Base-by-base conservation (phyloP, 2,797 vertebrate genomes). In the Pseudochaenichthys georgianus region DNA sequence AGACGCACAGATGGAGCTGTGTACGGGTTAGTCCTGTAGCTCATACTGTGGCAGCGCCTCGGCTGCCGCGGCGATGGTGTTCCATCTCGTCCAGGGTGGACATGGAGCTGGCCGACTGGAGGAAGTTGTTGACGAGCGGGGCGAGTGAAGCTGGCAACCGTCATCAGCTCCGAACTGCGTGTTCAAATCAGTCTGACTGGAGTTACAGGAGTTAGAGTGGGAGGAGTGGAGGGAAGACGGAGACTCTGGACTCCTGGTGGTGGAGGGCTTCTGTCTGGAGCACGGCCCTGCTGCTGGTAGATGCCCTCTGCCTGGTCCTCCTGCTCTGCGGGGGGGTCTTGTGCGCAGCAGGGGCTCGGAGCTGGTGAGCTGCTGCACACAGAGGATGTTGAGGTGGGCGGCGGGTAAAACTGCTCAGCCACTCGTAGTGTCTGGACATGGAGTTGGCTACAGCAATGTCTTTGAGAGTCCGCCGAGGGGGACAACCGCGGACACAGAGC, bases 351-450 rank as follows among this genome's bases (percentile, higher is more conserved):
- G 65, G 1, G 93, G 92, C 75, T 95, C 94, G 0, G 93, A 94
- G 62, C 84, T 88, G 64, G 92, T 60, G 58, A 94, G 69, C 77
- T 92, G 94, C 83, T 95, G 95, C 73, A 96, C 59, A 3, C 94
- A 93, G 52, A 94, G 88, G 76, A 94, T 92, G 87, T 94, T 94
- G 68, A 95, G 87, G 54, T 96, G 95, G 3, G 95, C 89, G 3
- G 93, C 90, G 3, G 94, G 94, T 50, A 95, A 76, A n/a, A 50
- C 86, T 94, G 90, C 90, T 93, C 43, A 95, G 87, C 91, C 94
- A 95, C 85, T 94, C 93, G 85, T 95, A 88, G 77, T 78, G 93
- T 62, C 88, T 82, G 0, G 89, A 88, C 83, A 92, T 85, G 0
- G 91, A 87, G 82, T 89, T 75, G 5, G 76, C 23, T 0, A 80